Conservation (phyloP, 2,797 vertebrate genomes). For the Sus cebifrons region DNA sequence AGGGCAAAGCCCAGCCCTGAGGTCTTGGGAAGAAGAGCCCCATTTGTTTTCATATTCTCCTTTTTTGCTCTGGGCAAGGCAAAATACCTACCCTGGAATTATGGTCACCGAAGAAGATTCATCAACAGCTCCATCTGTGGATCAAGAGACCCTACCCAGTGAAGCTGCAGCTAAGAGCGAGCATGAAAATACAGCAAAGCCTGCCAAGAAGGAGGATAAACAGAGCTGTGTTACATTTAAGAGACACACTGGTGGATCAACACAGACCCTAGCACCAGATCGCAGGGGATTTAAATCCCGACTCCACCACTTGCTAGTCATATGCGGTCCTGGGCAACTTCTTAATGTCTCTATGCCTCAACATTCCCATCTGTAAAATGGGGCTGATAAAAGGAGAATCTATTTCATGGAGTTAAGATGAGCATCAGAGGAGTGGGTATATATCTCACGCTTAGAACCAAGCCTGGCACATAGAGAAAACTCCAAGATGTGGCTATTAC, state of each 20-base stretch:
- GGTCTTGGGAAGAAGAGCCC: not conserved
- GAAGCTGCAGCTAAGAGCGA: not conserved
- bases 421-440: not conserved
- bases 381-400: not conserved
- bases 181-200: not conserved
- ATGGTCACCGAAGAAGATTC: not conserved
- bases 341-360: not conserved
- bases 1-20: not conserved
- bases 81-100: not conserved
- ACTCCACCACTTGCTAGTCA: not conserved
- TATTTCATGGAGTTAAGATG: not conserved
- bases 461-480: not conserved
- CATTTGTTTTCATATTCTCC: not conserved
- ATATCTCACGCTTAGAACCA: rapidly evolving
- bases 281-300: not conserved
- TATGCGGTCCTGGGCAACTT: not conserved
- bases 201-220: not conserved
- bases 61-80: not conserved
- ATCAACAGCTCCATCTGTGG: too few species aligned
- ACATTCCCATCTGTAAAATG: not conserved
- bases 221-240: too few species aligned
- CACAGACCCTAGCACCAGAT: not conserved
- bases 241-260: not conserved
- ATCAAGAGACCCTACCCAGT: too few species aligned
- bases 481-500: not conserved